Conservation (phyloP, 1,140 invertebrate genomes). For the Nasonia longicornis region DNA sequence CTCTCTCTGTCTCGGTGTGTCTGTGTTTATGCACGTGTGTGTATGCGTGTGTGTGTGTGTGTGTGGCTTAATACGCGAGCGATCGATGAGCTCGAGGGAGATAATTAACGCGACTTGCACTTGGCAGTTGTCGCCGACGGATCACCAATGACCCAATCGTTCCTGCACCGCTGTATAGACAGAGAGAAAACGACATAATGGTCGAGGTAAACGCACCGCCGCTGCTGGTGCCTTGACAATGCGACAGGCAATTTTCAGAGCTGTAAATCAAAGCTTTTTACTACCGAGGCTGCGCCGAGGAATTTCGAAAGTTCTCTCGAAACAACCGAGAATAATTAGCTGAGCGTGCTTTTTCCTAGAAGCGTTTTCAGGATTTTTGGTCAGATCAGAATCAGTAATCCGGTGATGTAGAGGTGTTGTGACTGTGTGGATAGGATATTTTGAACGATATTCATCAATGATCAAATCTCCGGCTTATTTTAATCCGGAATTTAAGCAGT, state of each 20-base stretch:
- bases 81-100: conserved; percentile 59
- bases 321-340: too few species aligned
- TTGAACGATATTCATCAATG: too few species aligned
- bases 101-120: conserved; percentile 59
- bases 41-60: too few species aligned
- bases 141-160: conserved; percentile 24
- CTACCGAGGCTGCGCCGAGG: background rate
- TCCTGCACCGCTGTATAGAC: background rate
- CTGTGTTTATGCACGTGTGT: background rate
- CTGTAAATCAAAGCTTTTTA: conserved; percentile 24
- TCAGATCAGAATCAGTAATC: too few species aligned
- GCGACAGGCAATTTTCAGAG: conserved; percentile 22
- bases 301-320: too few species aligned
- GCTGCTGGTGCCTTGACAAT: conserved; percentile 1
- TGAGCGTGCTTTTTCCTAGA: too few species aligned
- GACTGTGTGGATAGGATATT: background rate
- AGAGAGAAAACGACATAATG: background rate
- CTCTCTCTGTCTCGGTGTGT: background rate
- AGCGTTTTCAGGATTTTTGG: too few species aligned
- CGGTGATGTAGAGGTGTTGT: background rate
- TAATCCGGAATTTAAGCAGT: background rate
- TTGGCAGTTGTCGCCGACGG: conserved; percentile 43
- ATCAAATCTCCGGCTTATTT: background rate
- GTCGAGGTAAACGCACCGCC: background rate
- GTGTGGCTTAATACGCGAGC: conserved; percentile 58